phyloP scores from a whole-genome alignment of 1,140 invertebrate species.

The Elymnias hypermnestra region DNA sequence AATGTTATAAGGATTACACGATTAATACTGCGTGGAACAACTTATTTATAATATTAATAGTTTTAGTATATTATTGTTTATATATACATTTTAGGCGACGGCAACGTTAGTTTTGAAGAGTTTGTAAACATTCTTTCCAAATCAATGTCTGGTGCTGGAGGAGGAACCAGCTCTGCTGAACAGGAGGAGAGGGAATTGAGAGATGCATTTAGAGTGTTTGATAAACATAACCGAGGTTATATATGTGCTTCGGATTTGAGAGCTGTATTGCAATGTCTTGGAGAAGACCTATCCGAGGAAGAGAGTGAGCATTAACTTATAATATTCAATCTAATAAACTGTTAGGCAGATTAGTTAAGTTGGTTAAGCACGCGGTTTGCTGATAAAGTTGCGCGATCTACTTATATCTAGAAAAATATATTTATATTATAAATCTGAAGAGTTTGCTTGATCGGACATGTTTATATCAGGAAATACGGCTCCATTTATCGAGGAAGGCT shows the following conservation, averaged over 20 bases:
- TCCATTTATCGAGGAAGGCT: too few species aligned
- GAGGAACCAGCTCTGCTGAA: slow-evolving; percentile 78
- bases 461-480: too few species aligned
- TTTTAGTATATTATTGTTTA: too few species aligned
- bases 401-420: too few species aligned
- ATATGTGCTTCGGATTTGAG: slow-evolving; percentile 90
- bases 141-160: slow-evolving; percentile 81
- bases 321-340: background rate
- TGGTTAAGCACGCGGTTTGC: too few species aligned
- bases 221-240: slow-evolving; percentile 91
- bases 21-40: too few species aligned
- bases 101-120: slow-evolving; percentile 94
- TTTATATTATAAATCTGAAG: too few species aligned
- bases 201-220: slow-evolving; percentile 91
- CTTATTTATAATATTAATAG: too few species aligned
- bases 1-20: too few species aligned
- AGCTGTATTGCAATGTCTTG: slow-evolving; percentile 89
- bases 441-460: too few species aligned
- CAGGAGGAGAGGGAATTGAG: slow-evolving; percentile 91
- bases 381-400: too few species aligned
- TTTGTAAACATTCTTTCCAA: slow-evolving; percentile 94
- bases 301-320: slow-evolving; percentile 80
- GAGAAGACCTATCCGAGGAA: slow-evolving; percentile 90
- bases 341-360: too few species aligned
- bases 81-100: slow-evolving; percentile 87